Conservation (phyloP, 2,113 vertebrate genomes). For the western clawed frog (Xenopus tropicalis) region DNA sequence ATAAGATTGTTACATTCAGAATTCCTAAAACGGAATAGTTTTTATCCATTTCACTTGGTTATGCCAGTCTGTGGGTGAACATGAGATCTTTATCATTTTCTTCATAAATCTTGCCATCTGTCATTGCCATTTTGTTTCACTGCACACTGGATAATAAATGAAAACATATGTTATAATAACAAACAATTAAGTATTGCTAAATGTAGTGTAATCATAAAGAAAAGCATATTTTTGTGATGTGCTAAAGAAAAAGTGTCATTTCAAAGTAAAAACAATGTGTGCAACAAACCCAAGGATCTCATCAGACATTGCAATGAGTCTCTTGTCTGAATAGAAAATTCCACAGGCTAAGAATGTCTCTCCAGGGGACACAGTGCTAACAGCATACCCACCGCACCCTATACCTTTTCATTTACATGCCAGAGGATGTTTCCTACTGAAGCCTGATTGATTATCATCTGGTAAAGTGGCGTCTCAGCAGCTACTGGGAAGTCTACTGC, state of each 20-base stretch:
- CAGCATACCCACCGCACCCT: too few relatives aligned
- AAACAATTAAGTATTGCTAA: background rate
- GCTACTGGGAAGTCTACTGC: too few relatives aligned
- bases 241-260: background rate
- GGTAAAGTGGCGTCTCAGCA: too few relatives aligned
- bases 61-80: background rate
- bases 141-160: background rate
- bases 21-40: background rate
- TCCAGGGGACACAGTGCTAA: too few relatives aligned
- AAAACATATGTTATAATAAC: background rate
- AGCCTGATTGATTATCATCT: too few relatives aligned
- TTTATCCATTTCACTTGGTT: background rate
- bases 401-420: too few relatives aligned
- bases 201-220: background rate
- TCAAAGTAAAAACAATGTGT: too few relatives aligned
- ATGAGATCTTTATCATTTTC: conserved; percentile 4
- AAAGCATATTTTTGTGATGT: background rate
- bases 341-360: too few relatives aligned
- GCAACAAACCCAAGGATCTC: too few relatives aligned
- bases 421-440: too few relatives aligned
- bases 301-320: too few relatives aligned
- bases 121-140: background rate
- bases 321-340: too few relatives aligned
- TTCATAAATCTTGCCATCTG: background rate
- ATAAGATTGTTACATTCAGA: background rate